Conservation (phyloP, 2,113 vertebrate species). For the Pelecanoides urinatrix region DNA sequence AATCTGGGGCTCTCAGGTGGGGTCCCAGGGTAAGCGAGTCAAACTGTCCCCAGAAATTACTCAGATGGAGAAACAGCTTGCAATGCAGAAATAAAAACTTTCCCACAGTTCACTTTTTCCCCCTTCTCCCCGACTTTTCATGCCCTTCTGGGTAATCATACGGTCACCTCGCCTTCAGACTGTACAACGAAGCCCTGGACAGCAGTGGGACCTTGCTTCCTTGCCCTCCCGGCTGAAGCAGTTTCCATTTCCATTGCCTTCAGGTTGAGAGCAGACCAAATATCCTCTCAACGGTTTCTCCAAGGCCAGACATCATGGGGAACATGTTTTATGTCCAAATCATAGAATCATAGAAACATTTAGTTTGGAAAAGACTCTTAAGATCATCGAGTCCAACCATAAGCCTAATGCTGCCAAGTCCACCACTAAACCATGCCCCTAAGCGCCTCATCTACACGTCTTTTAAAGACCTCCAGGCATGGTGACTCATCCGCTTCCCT, state of each 20-base stretch:
- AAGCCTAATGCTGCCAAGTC: not conserved
- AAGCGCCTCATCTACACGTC: accelerated
- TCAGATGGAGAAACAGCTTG: not conserved
- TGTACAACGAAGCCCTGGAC: not conserved
- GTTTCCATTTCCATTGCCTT: not conserved
- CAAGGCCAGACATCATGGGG: not conserved
- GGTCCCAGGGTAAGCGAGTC: not conserved
- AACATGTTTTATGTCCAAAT: not conserved
- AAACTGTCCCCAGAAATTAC: not conserved
- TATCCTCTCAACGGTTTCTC: not conserved
- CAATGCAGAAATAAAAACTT: not conserved
- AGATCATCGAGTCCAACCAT: accelerated
- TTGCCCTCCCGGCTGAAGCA: not conserved
- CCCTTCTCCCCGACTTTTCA: not conserved
- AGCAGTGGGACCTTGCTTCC: not conserved
- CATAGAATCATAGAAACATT: not conserved
- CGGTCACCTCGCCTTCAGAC: not conserved
- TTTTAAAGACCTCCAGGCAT: not conserved
- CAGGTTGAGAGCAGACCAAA: not conserved
- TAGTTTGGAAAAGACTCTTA: not conserved
- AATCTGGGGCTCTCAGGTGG: not conserved
- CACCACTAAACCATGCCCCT: not conserved
- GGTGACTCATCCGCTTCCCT: not conserved
- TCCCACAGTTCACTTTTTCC: not conserved
- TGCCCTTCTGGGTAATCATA: not conserved